These are phyloP conservation scores for Orcinus orca DNA, from an alignment of 2,113 vertebrate genomes.

Conservation along the genomic window DNA sequence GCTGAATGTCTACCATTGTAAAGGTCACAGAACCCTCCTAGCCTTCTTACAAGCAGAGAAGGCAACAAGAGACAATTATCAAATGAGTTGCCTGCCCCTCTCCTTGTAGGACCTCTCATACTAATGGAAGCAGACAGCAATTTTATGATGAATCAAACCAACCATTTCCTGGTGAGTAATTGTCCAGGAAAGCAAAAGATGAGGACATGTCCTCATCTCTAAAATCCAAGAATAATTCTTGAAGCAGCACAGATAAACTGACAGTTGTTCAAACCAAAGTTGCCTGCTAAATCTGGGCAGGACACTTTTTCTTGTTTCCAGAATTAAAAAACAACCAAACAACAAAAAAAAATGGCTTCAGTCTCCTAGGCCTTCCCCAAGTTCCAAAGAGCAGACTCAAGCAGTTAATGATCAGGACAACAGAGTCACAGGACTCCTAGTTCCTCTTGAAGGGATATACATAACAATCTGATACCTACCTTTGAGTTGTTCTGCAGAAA, in stretches of 20 bases:
- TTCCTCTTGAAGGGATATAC: background rate
- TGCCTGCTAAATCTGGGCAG: background rate
- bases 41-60: background rate
- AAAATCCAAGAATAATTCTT: conserved; percentile 37
- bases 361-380: background rate
- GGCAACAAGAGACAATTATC: background rate
- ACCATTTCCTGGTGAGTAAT: background rate
- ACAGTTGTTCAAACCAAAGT: background rate
- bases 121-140: background rate
- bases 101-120: background rate
- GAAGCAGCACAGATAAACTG: background rate
- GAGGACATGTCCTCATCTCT: background rate
- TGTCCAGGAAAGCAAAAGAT: conserved; percentile 11
- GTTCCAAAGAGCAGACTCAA: background rate
- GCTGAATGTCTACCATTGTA: background rate
- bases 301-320: background rate
- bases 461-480: too few species aligned
- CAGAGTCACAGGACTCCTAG: background rate
- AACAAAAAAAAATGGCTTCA: background rate
- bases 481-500: background rate
- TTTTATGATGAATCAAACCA: background rate
- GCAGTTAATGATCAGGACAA: background rate
- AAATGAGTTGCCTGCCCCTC: background rate
- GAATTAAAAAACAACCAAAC: background rate
- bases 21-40: background rate